These are phyloP conservation scores for Vesta saturnalis DNA, from an alignment of 2,888 invertebrate genomes.

Conservation along the genomic window DNA sequence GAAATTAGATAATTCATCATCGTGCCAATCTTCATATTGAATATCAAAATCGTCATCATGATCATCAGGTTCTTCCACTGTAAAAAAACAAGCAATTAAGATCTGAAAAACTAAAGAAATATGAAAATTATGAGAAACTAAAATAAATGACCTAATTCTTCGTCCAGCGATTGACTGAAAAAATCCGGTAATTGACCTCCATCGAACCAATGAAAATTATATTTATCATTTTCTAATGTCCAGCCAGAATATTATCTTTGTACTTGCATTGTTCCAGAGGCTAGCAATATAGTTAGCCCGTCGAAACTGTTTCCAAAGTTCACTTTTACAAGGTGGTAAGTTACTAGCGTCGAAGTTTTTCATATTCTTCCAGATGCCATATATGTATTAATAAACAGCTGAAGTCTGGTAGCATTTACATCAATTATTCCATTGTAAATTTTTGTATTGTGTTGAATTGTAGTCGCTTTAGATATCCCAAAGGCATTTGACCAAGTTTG, in stretches of 20 bases:
- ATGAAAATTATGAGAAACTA: not conserved
- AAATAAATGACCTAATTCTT: not conserved
- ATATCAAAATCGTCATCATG: not conserved
- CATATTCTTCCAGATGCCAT: too few species aligned
- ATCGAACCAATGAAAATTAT: not conserved
- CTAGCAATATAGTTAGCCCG: not conserved
- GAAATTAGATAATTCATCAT: not conserved
- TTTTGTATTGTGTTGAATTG: too few species aligned
- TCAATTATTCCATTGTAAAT: too few species aligned
- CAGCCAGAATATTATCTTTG: not conserved
- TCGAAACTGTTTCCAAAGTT: not conserved
- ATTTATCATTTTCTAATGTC: not conserved
- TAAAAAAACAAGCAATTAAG: not conserved
- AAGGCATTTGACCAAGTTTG: too few species aligned
- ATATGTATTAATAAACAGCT: too few species aligned
- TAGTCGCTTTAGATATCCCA: too few species aligned
- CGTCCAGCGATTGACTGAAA: not conserved
- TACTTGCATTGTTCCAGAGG: not conserved
- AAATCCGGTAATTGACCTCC: too few species aligned
- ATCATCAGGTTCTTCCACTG: not conserved
- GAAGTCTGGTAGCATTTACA: too few species aligned
- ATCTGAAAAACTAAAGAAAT: not conserved
- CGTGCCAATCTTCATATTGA: not conserved
- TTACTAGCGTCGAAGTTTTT: not conserved
- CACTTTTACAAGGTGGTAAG: not conserved